Evolutionary conservation across 2,888 invertebrate genomes (phyloP), one percentile per base, ranked within the genome.

Genomic region (Latrodectus elegans): DNA sequence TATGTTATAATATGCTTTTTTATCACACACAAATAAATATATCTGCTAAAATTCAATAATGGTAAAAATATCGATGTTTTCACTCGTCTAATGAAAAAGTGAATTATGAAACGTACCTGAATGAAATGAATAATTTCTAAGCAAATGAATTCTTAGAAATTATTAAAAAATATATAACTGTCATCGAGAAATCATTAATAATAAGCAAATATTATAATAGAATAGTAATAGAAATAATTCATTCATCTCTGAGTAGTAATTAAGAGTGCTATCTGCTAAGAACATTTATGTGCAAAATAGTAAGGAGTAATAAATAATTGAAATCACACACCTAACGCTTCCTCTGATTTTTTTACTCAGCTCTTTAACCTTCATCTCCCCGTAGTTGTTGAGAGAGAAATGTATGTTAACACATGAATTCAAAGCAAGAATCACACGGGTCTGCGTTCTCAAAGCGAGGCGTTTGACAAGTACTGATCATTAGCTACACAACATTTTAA

Each of bases 311-410:
- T 14, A 38, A 68, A 22, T 22, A n/a, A 2, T 55, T 14, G 1
- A 22, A 11, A 51, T 26, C 38, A 8, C 70, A 73, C 78, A 91
- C 92, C 92, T 68, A 93, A 89, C 49, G 77, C 87, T 10, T 78
- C 15, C 84, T 91, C 87, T 0, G 92, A 92, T 60, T 88, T 90
- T n/a, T 89, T 80, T 70, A n/a, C 92, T 89, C 26, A 92, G 87
- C 65, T 91, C 91, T 80, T 88, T 90, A 4, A 92, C 90, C 84
- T 91, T 91, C 64, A 92, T 79, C 72, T 91, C 91, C 3, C 92
- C 92, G 68, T 91, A 90, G 88, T 92, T 92, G 26, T 53, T 6
- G 80, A 72, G 38, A 80, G 11, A 72, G n/a, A 73, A 64, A 53
- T n/a, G 9, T 12, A 53, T 15, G n/a, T 67, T 10, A 67, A n/a